Base-by-base conservation (phyloP, 2,113 vertebrate species). In the Xenopus borealis region DNA sequence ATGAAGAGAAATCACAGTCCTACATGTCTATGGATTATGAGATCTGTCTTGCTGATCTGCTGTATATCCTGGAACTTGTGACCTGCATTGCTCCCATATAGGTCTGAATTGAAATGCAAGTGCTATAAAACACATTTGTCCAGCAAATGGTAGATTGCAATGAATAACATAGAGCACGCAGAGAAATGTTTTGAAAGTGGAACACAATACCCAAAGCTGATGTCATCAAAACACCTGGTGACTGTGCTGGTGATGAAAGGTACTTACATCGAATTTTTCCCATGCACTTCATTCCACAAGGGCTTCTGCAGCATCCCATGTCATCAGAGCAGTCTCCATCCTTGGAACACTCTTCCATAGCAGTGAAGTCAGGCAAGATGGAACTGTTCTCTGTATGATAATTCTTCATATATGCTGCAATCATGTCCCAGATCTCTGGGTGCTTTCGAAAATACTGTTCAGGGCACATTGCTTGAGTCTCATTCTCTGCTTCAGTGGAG, bases 211-310 rank as follows among this genome's bases (percentile, higher is more conserved):
- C 17, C 12, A 12, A 10, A 53, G 50, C 12, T 4, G 4, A 53
- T 14, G 12, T 53, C 17, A 53, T 14, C 7, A 12, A 53, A 12
- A 53, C 33, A 53, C 50, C 50, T 53, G 5, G 17, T 16, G 11
- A 16, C 50, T 52, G 50, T 52, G 30, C 30, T 33, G 30, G 30
- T 40, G 33, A 40, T 66, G 44, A 16, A 16, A 7, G 1, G 1
- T 62, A 75, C 72, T 75, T 75, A 75, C 72, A 66, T 16, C 33
- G 62, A n/a, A 75, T 66, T 18, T 14, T 14, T n/a, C 62, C 62
- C 45, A 68, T 20, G 19, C 72, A 75, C 17, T 75, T 75, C 20
- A 33, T 75, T 13, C 72, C 72, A 62, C 72, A 75, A 11, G 67
- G 30, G 20, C 65, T 50, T 10, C 12, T 53, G 46, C 72, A 75